Evolutionary conservation across 2,113 vertebrate species (phyloP).

Genomic region (Cnemophilus loriae): DNA sequence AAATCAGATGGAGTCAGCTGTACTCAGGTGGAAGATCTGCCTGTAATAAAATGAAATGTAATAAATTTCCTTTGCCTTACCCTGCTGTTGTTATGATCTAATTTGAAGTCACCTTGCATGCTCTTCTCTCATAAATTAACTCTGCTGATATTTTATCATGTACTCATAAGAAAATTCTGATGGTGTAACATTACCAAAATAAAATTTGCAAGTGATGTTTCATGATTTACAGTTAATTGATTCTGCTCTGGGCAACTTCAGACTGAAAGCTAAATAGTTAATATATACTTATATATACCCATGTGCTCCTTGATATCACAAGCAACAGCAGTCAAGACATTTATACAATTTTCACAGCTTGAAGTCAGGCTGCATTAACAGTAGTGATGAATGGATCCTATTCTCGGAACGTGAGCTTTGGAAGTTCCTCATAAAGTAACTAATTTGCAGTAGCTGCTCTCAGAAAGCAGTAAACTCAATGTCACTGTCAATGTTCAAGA

Average conservation of each 20-base stretch:
- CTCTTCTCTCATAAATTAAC: background rate
- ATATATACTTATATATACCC: background rate
- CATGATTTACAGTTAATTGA: background rate
- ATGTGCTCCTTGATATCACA: background rate
- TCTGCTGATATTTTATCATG: background rate
- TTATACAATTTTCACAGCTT: background rate
- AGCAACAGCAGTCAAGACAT: fast-evolving
- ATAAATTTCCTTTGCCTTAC: background rate
- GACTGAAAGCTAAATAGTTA: background rate
- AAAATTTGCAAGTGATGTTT: background rate
- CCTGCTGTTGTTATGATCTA: background rate
- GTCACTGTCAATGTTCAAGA: background rate
- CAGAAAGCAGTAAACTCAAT: background rate
- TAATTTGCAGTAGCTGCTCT: background rate
- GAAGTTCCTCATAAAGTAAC: background rate
- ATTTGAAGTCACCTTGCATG: background rate
- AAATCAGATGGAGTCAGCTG: background rate
- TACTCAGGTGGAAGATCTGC: background rate
- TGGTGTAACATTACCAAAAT: background rate
- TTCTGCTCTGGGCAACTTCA: background rate
- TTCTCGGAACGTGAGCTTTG: background rate
- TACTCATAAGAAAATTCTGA: background rate
- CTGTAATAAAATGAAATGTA: background rate
- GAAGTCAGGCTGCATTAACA: background rate
- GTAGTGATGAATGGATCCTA: background rate